Evolutionary conservation across 2,888 invertebrate species (phyloP).

Genomic region (Hirtodrosophila cameraria): DNA sequence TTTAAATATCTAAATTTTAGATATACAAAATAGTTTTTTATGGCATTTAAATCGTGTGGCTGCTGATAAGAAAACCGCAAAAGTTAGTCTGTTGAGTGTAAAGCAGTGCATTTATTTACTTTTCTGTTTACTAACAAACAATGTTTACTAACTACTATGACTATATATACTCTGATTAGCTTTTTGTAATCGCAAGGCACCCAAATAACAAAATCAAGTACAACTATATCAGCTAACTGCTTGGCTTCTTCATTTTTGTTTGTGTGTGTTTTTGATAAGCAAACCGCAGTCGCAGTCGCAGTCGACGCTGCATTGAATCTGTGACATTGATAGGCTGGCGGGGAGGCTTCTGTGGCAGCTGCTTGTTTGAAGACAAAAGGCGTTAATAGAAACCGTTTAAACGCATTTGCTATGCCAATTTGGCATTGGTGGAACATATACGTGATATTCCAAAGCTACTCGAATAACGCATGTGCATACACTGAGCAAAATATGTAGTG

Average conservation of each 20-base stretch:
- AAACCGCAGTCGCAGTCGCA: conserved; percentile 3
- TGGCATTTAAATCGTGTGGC: conserved; percentile 1
- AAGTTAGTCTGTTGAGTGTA: conserved; percentile 6
- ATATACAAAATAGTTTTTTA: neutral
- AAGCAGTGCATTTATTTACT: conserved; percentile 46
- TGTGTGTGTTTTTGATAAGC: conserved; percentile 46
- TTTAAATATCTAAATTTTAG: too few species aligned
- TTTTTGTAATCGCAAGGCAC: too few species aligned
- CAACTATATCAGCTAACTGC: neutral
- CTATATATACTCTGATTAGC: conserved; percentile 29
- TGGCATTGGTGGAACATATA: conserved; percentile 46
- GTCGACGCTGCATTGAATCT: conserved; percentile 2
- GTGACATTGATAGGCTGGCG: conserved; percentile 6
- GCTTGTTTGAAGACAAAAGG: conserved; percentile 7
- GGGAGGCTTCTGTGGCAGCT: neutral
- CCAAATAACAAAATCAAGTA: neutral
- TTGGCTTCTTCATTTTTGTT: neutral
- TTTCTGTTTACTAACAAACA: conserved; percentile 49
- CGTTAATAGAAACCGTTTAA: conserved; percentile 29
- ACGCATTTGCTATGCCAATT: conserved; percentile 33
- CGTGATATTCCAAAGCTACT: conserved; percentile 37
- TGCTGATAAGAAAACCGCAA: conserved; percentile 21
- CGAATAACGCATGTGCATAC: neutral
- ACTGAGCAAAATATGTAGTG: too few species aligned
- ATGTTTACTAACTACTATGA: conserved; percentile 1